A percentile compares a stretch with the other conserved stretches of the same genome.
These are phyloP conservation scores for Rhyacophila evoluta DNA, from an alignment of 2,888 invertebrate species.

Conservation along the genomic window DNA sequence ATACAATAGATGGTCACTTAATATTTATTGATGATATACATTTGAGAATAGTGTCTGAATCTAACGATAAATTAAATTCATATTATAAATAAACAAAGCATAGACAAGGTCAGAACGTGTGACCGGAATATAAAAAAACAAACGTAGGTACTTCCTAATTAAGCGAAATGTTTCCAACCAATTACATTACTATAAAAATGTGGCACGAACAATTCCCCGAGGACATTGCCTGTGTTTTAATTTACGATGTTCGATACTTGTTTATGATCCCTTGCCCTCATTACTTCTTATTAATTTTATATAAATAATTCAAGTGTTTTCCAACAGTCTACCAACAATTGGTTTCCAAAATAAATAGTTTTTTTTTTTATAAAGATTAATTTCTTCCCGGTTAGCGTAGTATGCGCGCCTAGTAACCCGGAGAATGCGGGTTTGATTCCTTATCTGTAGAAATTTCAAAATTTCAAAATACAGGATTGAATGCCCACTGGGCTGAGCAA, in stretches of 20 bases:
- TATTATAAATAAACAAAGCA: background rate
- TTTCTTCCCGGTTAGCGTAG: too few relatives aligned
- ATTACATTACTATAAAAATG: background rate
- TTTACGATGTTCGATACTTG: background rate
- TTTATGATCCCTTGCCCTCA: conserved; percentile 27
- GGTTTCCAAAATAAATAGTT: background rate
- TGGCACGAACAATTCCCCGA: conserved; percentile 34
- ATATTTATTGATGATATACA: too few relatives aligned
- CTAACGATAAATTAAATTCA: too few relatives aligned
- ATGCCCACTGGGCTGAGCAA: too few relatives aligned
- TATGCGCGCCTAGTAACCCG: too few relatives aligned
- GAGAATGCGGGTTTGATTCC: too few relatives aligned
- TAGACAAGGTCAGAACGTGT: background rate
- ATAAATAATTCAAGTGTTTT: conserved; percentile 24
- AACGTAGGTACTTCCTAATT: conserved; percentile 3
- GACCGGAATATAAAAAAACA: background rate
- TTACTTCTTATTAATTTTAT: conserved; percentile 33
- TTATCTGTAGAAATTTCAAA: too few relatives aligned
- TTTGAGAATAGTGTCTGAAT: too few relatives aligned
- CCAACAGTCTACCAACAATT: background rate
- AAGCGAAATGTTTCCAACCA: conserved; percentile 22
- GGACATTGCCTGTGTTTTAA: conserved; percentile 8
- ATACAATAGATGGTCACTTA: too few relatives aligned
- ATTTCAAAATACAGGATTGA: too few relatives aligned
- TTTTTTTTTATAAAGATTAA: too few relatives aligned